Percentiles rank a stretch among this genome's conserved stretches.
Conservation (phyloP, 2,888 invertebrate species). For the Parasteatoda lunata region DNA sequence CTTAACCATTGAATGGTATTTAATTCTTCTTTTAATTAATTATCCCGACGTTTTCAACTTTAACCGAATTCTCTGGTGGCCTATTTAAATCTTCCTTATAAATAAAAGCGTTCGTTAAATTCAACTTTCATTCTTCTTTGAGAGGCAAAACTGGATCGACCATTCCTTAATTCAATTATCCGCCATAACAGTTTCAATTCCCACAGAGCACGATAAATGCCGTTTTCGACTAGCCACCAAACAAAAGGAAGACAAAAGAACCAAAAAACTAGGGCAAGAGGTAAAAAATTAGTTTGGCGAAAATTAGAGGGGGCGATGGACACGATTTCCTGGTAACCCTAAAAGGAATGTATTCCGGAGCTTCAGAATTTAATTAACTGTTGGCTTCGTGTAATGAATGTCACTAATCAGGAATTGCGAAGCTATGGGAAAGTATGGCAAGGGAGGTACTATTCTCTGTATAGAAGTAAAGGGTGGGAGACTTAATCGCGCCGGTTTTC, state of each 20-base stretch:
- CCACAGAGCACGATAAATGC: not conserved
- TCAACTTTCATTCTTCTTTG: too few species aligned
- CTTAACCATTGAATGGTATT: too few species aligned
- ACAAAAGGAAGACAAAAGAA: not conserved
- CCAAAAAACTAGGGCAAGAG: not conserved
- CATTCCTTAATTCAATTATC: not conserved
- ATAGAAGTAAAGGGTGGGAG: not conserved
- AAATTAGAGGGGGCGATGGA: slow-evolving; percentile 33
- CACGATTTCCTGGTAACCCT: slow-evolving; percentile 22
- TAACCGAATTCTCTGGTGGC: too few species aligned
- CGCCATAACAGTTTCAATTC: not conserved
- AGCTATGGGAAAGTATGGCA: not conserved
- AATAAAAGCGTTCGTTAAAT: too few species aligned
- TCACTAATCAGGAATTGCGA: slow-evolving; percentile 62
- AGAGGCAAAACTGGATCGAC: too few species aligned
- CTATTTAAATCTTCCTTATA: too few species aligned
- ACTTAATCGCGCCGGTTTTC: not conserved
- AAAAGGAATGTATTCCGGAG: slow-evolving; percentile 22
- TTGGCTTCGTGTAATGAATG: slow-evolving; percentile 65
- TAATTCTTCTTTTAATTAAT: too few species aligned
- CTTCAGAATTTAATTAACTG: slow-evolving; percentile 66
- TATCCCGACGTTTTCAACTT: too few species aligned
- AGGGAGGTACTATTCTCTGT: not conserved
- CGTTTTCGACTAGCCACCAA: not conserved
- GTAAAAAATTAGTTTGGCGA: slow-evolving; percentile 45